Evolutionary conservation across 2,113 vertebrate genomes (phyloP).

Genomic region (Cheilinus undulatus): DNA sequence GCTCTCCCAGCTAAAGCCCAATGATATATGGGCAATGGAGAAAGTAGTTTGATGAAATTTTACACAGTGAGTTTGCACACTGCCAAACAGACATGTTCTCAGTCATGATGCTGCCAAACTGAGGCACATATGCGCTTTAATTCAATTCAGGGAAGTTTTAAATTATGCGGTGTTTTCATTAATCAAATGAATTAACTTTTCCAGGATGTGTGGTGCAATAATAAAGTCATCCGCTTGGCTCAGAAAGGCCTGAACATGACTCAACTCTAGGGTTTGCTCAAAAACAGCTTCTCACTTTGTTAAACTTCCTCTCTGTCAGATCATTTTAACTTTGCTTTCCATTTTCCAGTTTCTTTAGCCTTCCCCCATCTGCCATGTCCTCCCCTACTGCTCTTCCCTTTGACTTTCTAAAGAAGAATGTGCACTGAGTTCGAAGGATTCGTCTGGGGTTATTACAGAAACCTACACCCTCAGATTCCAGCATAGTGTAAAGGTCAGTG

Average conservation of each 20-base stretch:
- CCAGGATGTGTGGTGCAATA: slow-evolving; percentile 20
- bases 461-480: slow-evolving; percentile 51
- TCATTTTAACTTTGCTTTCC: slow-evolving; percentile 54
- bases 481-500: slow-evolving; percentile 62
- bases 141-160: not conserved
- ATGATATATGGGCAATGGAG: no score
- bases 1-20: no score
- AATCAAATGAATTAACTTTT: not conserved
- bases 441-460: slow-evolving; percentile 52
- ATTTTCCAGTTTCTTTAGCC: slow-evolving; percentile 3
- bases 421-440: slow-evolving; percentile 38
- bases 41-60: no score
- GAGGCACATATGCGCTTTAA: slow-evolving; percentile 2
- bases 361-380: not conserved
- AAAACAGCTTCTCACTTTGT: slow-evolving; percentile 31
- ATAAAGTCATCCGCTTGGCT: slow-evolving; percentile 13
- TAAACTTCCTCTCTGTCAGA: slow-evolving; percentile 22
- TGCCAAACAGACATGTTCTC: no score
- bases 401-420: slow-evolving; percentile 63
- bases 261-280: slow-evolving; percentile 14
- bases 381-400: slow-evolving; percentile 25
- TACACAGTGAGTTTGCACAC: no score
- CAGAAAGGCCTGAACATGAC: not conserved
- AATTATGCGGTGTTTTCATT: not conserved
- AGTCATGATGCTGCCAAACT: no score